Conservation (phyloP, 2,113 vertebrate genomes). For the Podarcis cretensis region DNA sequence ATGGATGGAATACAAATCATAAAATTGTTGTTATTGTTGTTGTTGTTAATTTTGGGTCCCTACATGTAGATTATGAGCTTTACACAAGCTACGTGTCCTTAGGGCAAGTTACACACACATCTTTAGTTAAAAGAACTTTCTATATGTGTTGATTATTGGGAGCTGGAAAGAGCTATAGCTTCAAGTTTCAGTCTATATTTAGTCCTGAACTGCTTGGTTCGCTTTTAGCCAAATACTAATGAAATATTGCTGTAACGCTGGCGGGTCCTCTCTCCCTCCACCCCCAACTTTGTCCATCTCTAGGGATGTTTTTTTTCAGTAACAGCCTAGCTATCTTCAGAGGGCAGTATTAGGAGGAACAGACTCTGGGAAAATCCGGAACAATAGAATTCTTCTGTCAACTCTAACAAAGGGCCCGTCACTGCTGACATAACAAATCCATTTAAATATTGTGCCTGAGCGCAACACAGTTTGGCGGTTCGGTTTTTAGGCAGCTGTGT, state of each 20-base stretch:
- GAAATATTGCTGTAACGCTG: not conserved
- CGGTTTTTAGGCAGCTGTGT: conserved; percentile 40
- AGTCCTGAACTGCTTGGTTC: not conserved
- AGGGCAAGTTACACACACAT: not conserved
- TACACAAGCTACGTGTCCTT: not conserved
- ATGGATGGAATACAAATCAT: too few species aligned
- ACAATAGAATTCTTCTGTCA: conserved; percentile 63
- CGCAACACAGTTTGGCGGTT: conserved; percentile 27
- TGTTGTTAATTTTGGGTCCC: not conserved
- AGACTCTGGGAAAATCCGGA: conserved; percentile 50
- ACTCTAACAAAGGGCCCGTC: conserved; percentile 56
- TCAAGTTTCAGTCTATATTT: not conserved
- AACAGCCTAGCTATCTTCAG: conserved; percentile 44
- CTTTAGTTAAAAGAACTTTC: not conserved
- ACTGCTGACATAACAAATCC: conserved; percentile 30
- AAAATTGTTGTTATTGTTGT: too few species aligned
- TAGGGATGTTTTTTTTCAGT: conserved; percentile 48
- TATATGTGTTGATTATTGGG: not conserved
- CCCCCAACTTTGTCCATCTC: not conserved
- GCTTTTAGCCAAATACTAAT: not conserved
- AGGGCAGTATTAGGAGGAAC: conserved; percentile 39
- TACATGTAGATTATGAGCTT: not conserved
- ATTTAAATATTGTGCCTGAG: conserved; percentile 51
- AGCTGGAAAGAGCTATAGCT: not conserved
- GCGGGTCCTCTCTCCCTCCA: not conserved